Base-by-base conservation (phyloP, 1,140 invertebrate species). In the Heliconius congener region DNA sequence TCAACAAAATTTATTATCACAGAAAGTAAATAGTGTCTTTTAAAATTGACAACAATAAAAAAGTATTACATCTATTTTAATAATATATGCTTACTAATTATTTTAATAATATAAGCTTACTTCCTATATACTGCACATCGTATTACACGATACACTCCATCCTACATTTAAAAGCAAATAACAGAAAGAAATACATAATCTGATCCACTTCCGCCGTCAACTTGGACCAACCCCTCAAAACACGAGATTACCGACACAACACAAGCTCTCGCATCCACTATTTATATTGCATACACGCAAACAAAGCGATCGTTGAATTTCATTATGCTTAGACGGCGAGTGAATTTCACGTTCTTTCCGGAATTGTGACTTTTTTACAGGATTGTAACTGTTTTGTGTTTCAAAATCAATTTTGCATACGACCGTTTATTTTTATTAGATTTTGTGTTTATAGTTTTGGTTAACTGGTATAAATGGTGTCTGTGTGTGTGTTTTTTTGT, bases 231-330 rank as follows among this genome's bases (percentile, higher is more conserved):
- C 6, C 60, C 9, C n/a, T 30, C 60, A 73, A 46, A 71, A 73
- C 74, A 76, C 74, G n/a, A 39, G 79, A 80, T 80, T 76, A 80
- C 79, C 46, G 8, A 55, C 46, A 80, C 55, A 34, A 80, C 70
- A 71, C 30, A 27, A 55, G 71, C 55, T 19, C 52, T 76, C 71
- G 23, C 74, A 80, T 80, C 30, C 71, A 80, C 79, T 80, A 80
- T 80, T 80, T 80, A 80, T 80, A 80, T 55, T 42, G 60, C 74
- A 27, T 66, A 76, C 74, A 76, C 74, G 60, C 27, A 83, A 83
- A 88, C 84, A 86, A 88, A 88, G 84, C 84, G 84, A 84, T 85
- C 85, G 84, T 86, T 87, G 87, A 87, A 88, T 88, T 88, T 88
- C 85, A 86, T 88, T 85, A 85, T 34, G 55, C 34, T 76, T 42